phyloP scores from a whole-genome alignment of 2,113 vertebrate genomes.

The zebrafish (Danio rerio) region DNA sequence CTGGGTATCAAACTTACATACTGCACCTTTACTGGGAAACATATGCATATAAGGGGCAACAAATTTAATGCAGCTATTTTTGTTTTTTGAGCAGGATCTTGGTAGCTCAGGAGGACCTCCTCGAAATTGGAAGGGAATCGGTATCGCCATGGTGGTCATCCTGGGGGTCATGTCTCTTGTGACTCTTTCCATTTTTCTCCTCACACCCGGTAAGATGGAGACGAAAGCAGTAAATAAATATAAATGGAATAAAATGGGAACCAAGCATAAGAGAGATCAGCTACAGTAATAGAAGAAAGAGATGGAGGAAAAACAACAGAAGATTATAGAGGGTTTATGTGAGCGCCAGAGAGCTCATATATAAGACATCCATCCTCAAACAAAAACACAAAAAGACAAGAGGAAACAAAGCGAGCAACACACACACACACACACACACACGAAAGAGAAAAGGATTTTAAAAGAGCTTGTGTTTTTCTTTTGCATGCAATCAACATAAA shows the following conservation, averaged over 20 bases:
- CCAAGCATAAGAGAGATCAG: not conserved
- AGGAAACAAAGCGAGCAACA: conserved; percentile 13
- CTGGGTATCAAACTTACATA: too few relatives aligned
- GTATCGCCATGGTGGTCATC: conserved; percentile 82
- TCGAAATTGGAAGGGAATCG: conserved; percentile 84
- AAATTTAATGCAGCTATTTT: conserved; percentile 11
- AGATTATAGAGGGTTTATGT: conserved; percentile 1
- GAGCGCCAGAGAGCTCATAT: not conserved
- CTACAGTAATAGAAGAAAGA: not conserved
- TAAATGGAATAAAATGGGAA: not conserved
- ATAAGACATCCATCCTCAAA: conserved; percentile 11
- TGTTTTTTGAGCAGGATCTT: conserved; percentile 71
- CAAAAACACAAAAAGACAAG: conserved; percentile 4
- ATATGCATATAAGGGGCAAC: not conserved
- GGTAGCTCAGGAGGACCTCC: conserved; percentile 75
- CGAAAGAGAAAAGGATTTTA: not conserved
- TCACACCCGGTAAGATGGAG: conserved; percentile 77
- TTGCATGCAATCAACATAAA: not conserved
- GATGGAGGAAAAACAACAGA: not conserved
- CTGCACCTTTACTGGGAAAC: too few relatives aligned
- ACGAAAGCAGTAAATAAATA: not conserved
- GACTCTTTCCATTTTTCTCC: conserved; percentile 77
- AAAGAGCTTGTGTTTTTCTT: not conserved
- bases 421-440: not conserved
- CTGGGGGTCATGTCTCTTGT: conserved; percentile 80